Evolutionary conservation across 2,888 invertebrate species (phyloP).

Genomic region (Schrankia costaestrigalis): DNA sequence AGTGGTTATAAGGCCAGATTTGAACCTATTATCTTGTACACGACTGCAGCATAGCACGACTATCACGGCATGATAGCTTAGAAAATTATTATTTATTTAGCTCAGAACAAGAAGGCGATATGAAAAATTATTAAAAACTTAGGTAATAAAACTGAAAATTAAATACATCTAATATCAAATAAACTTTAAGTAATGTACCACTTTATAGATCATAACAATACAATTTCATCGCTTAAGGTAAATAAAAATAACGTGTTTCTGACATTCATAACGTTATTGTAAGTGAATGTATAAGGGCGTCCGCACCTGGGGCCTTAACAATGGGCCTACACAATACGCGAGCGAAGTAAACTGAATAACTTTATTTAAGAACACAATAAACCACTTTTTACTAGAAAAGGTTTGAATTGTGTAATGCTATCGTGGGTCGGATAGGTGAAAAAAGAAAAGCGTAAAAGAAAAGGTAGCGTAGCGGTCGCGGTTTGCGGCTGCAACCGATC

Average conservation of each 20-base stretch:
- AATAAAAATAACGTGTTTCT: slow-evolving; percentile 72
- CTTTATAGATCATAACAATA: slow-evolving; percentile 52
- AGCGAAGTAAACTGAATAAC: slow-evolving; percentile 72
- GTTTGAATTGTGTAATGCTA: slow-evolving; percentile 57
- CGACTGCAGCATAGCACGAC: too few species aligned
- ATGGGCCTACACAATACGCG: slow-evolving; percentile 65
- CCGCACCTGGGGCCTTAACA: slow-evolving; percentile 66
- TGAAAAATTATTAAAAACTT: too few species aligned
- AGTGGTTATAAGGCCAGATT: too few species aligned
- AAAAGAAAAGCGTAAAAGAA: slow-evolving; percentile 40
- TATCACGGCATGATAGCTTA: too few species aligned
- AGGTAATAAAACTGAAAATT: too few species aligned
- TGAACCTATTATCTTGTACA: too few species aligned
- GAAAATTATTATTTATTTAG: too few species aligned
- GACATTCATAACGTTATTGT: slow-evolving; percentile 73
- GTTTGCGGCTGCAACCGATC: too few species aligned
- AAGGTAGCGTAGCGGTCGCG: too few species aligned
- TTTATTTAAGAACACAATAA: slow-evolving; percentile 79
- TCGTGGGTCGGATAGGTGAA: slow-evolving; percentile 44
- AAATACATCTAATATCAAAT: too few species aligned
- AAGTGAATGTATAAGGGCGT: slow-evolving; percentile 55
- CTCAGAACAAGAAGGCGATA: too few species aligned
- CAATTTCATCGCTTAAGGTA: slow-evolving; percentile 51
- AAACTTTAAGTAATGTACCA: too few species aligned
- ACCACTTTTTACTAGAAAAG: slow-evolving; percentile 73